These are phyloP conservation scores for Tetramorium alpestre DNA, from an alignment of 1,140 invertebrate genomes.

Conservation along the genomic window DNA sequence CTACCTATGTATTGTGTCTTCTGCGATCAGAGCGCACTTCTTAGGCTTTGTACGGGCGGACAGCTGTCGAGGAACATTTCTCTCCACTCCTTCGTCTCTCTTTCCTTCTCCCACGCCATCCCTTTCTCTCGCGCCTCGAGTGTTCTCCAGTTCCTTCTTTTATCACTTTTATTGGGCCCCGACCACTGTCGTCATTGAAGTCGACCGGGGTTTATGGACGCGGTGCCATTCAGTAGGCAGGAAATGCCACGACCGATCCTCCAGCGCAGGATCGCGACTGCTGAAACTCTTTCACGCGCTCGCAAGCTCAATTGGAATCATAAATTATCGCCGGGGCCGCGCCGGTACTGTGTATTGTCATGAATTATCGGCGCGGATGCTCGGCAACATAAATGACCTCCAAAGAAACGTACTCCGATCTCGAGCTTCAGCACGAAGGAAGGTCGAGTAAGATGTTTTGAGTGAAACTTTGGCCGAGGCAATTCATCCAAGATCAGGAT, in stretches of 20 bases:
- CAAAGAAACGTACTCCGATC: slow-evolving; percentile 28
- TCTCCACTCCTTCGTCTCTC: not conserved
- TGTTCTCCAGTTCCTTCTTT: slow-evolving; percentile 59
- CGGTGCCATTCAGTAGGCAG: slow-evolving; percentile 69
- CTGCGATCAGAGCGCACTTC: slow-evolving; percentile 26
- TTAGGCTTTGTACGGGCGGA: not conserved
- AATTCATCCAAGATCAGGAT: not conserved
- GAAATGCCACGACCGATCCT: slow-evolving; percentile 62
- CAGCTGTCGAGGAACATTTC: slow-evolving; percentile 53
- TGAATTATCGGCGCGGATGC: slow-evolving; percentile 48
- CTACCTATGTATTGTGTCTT: slow-evolving; percentile 50
- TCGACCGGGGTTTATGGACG: slow-evolving; percentile 63
- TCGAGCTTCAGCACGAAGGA: not conserved
- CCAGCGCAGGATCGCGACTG: slow-evolving; percentile 53
- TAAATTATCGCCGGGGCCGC: slow-evolving; percentile 58
- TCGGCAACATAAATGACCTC: slow-evolving; percentile 37
- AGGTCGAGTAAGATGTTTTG: not conserved
- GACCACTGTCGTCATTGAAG: slow-evolving; percentile 64
- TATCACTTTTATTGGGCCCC: slow-evolving; percentile 66
- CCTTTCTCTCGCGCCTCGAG: slow-evolving; percentile 35
- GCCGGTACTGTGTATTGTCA: not conserved
- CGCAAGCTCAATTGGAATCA: slow-evolving; percentile 59
- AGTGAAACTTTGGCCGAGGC: not conserved
- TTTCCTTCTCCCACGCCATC: not conserved
- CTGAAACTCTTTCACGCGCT: slow-evolving; percentile 62